Evolutionary conservation across 1,140 invertebrate genomes (phyloP).

Genomic region (Ectropis grisescens): DNA sequence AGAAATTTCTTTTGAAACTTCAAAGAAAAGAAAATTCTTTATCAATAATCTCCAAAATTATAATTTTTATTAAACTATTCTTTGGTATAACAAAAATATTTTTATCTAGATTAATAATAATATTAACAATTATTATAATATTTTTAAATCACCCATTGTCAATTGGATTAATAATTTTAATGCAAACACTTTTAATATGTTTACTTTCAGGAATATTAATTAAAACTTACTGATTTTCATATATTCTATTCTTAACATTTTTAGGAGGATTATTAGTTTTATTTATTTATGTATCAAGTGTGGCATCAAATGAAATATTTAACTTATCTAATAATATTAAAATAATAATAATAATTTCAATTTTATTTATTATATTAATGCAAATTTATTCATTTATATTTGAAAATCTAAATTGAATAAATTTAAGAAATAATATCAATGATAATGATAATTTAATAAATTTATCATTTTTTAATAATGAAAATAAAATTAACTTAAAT

Average conservation of each 20-base stretch:
- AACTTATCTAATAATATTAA: too few species aligned
- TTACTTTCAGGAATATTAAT: conserved; percentile 43
- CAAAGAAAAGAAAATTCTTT: conserved; percentile 67
- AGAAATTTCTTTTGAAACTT: conserved; percentile 66
- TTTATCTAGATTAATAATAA: conserved; percentile 34
- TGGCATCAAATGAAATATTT: conserved; percentile 71
- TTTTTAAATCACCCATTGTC: conserved; percentile 63
- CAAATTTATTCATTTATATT: too few species aligned
- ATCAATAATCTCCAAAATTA: conserved; percentile 74
- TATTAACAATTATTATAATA: conserved; percentile 41
- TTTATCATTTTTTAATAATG: too few species aligned
- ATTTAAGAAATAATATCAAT: too few species aligned
- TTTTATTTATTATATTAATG: too few species aligned
- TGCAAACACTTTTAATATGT: conserved; percentile 58
- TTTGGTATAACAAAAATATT: conserved; percentile 63
- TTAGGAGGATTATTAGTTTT: conserved; percentile 71
- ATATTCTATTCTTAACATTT: conserved; percentile 69
- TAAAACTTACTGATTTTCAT: conserved; percentile 60
- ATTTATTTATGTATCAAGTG: conserved; percentile 72
- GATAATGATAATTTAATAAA: too few species aligned
- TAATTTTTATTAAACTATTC: conserved; percentile 71
- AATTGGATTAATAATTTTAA: conserved; percentile 63
- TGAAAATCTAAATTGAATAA: too few species aligned
- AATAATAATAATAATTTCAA: too few species aligned
- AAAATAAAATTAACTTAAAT: too few species aligned